phyloP scores from a whole-genome alignment of 2,888 invertebrate species.

The Drosophila ezoana region DNA sequence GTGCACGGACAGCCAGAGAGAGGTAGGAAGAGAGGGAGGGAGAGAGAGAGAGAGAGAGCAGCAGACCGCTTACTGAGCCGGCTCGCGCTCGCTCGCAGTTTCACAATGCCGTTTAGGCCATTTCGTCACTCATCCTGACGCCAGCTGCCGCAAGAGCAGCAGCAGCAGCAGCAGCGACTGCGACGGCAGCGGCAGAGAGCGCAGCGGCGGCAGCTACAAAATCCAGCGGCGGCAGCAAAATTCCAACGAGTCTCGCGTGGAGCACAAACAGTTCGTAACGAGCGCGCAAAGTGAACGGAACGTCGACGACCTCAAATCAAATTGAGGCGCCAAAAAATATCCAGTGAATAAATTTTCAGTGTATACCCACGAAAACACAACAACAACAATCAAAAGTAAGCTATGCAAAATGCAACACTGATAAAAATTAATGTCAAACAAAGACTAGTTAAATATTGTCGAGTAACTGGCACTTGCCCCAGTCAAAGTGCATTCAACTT shows the following conservation, averaged over 20 bases:
- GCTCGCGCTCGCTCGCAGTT: conserved; percentile 50
- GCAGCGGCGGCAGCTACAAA: conserved; percentile 57
- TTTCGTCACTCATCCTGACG: conserved; percentile 79
- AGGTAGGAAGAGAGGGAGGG: conserved; percentile 5
- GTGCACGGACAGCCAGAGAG: background rate
- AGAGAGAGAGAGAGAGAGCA: conserved; percentile 8
- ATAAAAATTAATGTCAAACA: conserved; percentile 3
- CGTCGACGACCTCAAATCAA: conserved; percentile 61
- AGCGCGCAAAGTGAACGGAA: conserved; percentile 76
- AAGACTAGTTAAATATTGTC: background rate
- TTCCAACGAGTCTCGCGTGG: conserved; percentile 63
- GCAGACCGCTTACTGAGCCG: conserved; percentile 22
- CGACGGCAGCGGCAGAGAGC: conserved; percentile 20
- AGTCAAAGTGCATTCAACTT: conserved; percentile 73
- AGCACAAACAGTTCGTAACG: conserved; percentile 74
- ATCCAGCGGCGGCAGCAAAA: conserved; percentile 70
- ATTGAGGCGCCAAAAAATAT: conserved; percentile 51
- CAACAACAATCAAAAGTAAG: conserved; percentile 59
- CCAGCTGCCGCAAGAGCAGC: conserved; percentile 16
- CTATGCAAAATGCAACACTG: conserved; percentile 11
- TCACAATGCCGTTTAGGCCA: conserved; percentile 61
- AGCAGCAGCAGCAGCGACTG: background rate
- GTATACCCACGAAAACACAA: conserved; percentile 22
- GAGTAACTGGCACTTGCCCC: conserved; percentile 10
- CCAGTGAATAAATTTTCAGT: conserved; percentile 47